Base-by-base conservation (phyloP, 2,113 vertebrate genomes). In the Cygnus buccinator region DNA sequence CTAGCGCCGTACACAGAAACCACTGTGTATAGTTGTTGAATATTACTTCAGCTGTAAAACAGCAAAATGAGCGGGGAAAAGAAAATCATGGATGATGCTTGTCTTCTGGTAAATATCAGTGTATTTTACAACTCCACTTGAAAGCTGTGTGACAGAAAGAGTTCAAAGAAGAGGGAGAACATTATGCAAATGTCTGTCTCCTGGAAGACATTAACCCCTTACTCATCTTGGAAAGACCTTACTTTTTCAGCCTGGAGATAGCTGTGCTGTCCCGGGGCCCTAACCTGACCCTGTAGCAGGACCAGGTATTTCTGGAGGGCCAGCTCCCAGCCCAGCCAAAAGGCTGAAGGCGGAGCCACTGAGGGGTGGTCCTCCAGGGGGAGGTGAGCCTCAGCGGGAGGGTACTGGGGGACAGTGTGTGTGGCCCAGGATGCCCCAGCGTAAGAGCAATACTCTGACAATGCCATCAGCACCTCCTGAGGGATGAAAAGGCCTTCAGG, bases 221-320 rank as follows among this genome's bases (percentile, higher is more conserved):
- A 23, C 4, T 73, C 29, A 14, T 6, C 11, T n/a, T 87, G 57
- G 70, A 37, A 93, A 46, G 12, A 68, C 1, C 7, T 68, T 21
- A 11, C 0, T 0, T 0, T 0, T 80, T 77, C 3, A 1, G 6
- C 26, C 5, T 59, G 17, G 44, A 3, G 3, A 9, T 19, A 44
- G 3, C 15, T 85, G 10, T 62, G 17, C 21, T 6, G 5, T 26
- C 23, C 26, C 2, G 3, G 43, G 15, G 12, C 2, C 31, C 20
- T 41, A 16, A 29, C 18, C 50, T 84, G 25, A 28, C n/a, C 39
- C 25, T 11, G 1, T 26, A 10, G 37, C 3, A 71, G 52, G 19
- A 46, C 11, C 11, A 18, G 16, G 9, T 50, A 15, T 7, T 9
- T 43, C 15, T n/a, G 48, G 10, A 1, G 3, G 15, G 13, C 11